Evolutionary conservation across 2,797 vertebrate species (phyloP).

Genomic region (Oreonectes daqikongensis): DNA sequence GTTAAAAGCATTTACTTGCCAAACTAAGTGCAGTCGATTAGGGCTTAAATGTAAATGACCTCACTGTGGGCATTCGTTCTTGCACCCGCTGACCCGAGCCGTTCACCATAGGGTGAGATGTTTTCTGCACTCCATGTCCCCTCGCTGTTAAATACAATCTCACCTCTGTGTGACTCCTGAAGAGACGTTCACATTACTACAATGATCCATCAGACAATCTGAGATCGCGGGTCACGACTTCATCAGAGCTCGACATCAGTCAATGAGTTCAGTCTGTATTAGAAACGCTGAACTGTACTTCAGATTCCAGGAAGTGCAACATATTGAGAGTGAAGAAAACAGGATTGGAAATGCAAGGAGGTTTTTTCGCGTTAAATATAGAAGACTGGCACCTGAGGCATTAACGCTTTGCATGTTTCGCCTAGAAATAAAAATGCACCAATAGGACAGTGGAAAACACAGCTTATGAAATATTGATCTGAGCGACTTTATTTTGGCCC

Average conservation of each 20-base stretch:
- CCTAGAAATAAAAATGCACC: not conserved
- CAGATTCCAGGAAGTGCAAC: slow-evolving; percentile 4
- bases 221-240: not conserved
- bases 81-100: slow-evolving; percentile 9
- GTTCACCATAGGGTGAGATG: not conserved
- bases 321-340: not conserved
- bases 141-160: slow-evolving; percentile 9
- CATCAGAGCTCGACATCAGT: slow-evolving; percentile 10
- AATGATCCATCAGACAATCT: slow-evolving; percentile 8
- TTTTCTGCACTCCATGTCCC: slow-evolving; percentile 24
- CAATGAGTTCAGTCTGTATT: slow-evolving; percentile 1
- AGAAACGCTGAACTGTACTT: not conserved
- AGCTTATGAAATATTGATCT: slow-evolving; percentile 45
- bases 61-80: not conserved
- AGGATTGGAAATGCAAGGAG: not conserved
- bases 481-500: slow-evolving; percentile 31
- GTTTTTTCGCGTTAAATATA: slow-evolving; percentile 10
- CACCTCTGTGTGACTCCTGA: slow-evolving; percentile 39
- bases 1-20: not conserved
- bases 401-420: too few species aligned
- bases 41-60: not conserved
- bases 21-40: not conserved
- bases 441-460: slow-evolving; percentile 25
- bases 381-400: slow-evolving; percentile 30
- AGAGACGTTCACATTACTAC: slow-evolving; percentile 19